A percentile compares a stretch with the other conserved stretches of the same genome.
Conservation (phyloP, 2,888 invertebrate genomes). For the Drosophila incognita region DNA sequence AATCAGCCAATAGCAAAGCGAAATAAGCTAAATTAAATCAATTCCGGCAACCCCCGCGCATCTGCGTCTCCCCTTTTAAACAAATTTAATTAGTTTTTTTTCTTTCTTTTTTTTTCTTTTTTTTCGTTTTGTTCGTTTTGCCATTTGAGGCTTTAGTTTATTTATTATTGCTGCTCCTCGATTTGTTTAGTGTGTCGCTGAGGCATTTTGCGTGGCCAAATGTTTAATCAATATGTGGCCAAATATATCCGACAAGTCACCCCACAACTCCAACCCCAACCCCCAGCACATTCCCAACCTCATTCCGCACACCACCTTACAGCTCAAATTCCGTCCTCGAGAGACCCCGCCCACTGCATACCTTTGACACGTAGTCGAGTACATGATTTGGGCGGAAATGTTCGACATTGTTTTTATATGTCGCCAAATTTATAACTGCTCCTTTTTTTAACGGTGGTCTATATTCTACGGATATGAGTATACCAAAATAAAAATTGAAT, state of each 20-base stretch:
- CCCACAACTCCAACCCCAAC: constrained; percentile 1
- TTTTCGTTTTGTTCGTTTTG: background rate
- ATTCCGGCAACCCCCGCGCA: constrained; percentile 26
- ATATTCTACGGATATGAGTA: background rate
- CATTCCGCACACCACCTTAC: background rate
- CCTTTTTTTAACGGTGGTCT: background rate
- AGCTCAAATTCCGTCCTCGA: background rate
- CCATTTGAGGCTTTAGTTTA: constrained; percentile 31
- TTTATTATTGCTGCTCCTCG: constrained; percentile 49
- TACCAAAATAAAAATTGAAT: background rate
- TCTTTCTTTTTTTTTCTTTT: background rate
- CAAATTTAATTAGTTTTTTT: constrained; percentile 68
- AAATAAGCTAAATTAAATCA: constrained; percentile 55
- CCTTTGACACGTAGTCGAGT: constrained; percentile 39
- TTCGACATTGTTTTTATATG: constrained; percentile 21
- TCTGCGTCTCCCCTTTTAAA: constrained; percentile 45
- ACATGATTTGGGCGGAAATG: constrained; percentile 50
- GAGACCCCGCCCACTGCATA: constrained; percentile 25
- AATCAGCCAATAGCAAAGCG: constrained; percentile 26
- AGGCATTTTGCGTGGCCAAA: constrained; percentile 70
- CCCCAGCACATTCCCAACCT: background rate
- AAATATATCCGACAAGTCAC: constrained; percentile 50
- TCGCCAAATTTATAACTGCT: constrained; percentile 1
- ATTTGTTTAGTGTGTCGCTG: constrained; percentile 28
- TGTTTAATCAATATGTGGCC: constrained; percentile 75